Base-by-base conservation (phyloP, 1,140 invertebrate species). In the Anastrepha obliqua region DNA sequence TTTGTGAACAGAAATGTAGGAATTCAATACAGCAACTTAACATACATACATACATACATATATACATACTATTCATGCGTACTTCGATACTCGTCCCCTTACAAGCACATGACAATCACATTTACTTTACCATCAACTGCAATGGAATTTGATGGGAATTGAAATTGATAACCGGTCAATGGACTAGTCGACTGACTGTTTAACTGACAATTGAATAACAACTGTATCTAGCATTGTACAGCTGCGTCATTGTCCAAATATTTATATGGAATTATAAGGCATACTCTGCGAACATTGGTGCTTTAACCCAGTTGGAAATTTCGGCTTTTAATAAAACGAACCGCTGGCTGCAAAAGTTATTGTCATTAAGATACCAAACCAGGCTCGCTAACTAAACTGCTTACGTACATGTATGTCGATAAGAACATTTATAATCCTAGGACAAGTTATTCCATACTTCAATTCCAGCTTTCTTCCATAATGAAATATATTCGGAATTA, bases 81-180 rank as follows among this genome's bases (percentile, higher is more conserved):
- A 29, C 29, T 29, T 29, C 29, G 29, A 29, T 29, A 29, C 29
- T 29, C 51, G 51, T 29, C 29, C 51, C 51, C 51, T 55, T 29
- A 29, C 51, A 13, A 39, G 2, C n/a, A 81, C 9, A 81, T 55
- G 51, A 9, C 74, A 81, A 55, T 58, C 74, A 55, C 67, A 47
- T 62, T 58, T 58, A 13, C 55, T 58, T 7, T 13, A 58, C 13
- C 13, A 58, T 58, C 7, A 11, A 29, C 29, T 13, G 39, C 67
- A 47, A 81, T 5, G 47, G 74, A 81, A 81, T 42, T 81, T 81
- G 47, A 81, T 81, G 47, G 74, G 29, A 81, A 81, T 81, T 81
- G 74, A 81, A 81, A 81, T 81, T 81, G 74, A 81, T 81, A 81
- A 81, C 47, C 74, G 74, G 17, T 47, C 74, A 81, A 81, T 55